Percentiles rank a stretch among this genome's conserved stretches.
phyloP scores from a whole-genome alignment of 1,140 invertebrate genomes.

The Brachionus koreanus region DNA sequence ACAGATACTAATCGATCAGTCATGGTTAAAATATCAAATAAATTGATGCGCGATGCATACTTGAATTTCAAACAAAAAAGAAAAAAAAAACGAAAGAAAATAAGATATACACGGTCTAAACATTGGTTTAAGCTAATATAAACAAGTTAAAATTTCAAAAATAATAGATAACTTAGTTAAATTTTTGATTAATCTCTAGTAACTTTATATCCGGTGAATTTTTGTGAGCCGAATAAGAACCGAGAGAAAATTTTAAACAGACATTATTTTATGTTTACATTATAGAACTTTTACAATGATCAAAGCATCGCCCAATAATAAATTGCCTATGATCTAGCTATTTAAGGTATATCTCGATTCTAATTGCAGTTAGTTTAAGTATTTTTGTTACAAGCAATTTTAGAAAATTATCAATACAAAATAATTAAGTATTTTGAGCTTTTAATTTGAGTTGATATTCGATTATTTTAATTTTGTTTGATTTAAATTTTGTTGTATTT shows the following conservation, averaged over 20 bases:
- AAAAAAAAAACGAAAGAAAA: not conserved
- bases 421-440: slow-evolving; percentile 7
- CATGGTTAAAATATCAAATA: slow-evolving; percentile 30
- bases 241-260: not conserved
- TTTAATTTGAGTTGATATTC: slow-evolving; percentile 25
- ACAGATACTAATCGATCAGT: slow-evolving; percentile 35
- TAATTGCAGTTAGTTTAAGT: not conserved
- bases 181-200: slow-evolving; percentile 32
- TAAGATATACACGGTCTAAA: not conserved
- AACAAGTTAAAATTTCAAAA: slow-evolving; percentile 19
- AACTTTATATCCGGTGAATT: slow-evolving; percentile 35
- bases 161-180: slow-evolving; percentile 16
- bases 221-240: not conserved
- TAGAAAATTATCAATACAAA: not conserved
- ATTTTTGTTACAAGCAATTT: not conserved
- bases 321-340: not conserved
- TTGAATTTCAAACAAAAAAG: slow-evolving; percentile 17
- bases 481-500: not conserved
- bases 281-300: not conserved
- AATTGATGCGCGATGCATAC: not conserved
- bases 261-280: slow-evolving; percentile 5
- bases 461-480: not conserved
- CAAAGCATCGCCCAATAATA: not conserved
- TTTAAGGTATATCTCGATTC: not conserved
- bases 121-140: not conserved